phyloP scores from a whole-genome alignment of 2,113 vertebrate genomes.

The Halcyon malimbica region DNA sequence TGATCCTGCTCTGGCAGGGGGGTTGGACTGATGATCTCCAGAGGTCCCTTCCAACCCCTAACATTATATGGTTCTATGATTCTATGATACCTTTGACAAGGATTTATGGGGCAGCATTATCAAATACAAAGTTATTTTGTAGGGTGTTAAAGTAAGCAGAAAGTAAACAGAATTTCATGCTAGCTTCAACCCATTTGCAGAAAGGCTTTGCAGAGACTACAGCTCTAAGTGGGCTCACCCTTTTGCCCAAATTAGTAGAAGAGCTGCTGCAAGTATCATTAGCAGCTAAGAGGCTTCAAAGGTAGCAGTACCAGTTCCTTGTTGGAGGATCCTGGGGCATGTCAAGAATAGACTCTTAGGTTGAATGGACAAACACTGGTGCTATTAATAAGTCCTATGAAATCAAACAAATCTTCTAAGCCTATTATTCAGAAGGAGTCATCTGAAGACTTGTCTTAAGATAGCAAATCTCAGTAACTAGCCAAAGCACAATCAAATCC shows the following conservation, averaged over 20 bases:
- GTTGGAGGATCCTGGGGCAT: background rate
- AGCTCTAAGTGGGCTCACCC: background rate
- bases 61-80: no score
- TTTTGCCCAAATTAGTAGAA: background rate
- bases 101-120: rapidly evolving
- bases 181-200: background rate
- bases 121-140: background rate
- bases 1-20: no score
- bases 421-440: background rate
- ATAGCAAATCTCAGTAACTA: background rate
- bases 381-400: background rate
- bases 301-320: background rate
- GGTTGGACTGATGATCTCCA: no score
- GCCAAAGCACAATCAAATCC: background rate
- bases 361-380: background rate
- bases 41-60: no score
- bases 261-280: background rate
- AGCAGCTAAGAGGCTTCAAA: background rate
- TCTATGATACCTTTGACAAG: background rate
- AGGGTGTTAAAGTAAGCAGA: background rate
- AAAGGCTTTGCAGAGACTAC: background rate
- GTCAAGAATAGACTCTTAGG: background rate
- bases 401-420: conserved; percentile 16
- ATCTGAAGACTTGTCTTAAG: background rate
- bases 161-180: background rate